Base-by-base conservation (phyloP, 1,140 invertebrate genomes). In the Hyposmocoma kahamanoa region DNA sequence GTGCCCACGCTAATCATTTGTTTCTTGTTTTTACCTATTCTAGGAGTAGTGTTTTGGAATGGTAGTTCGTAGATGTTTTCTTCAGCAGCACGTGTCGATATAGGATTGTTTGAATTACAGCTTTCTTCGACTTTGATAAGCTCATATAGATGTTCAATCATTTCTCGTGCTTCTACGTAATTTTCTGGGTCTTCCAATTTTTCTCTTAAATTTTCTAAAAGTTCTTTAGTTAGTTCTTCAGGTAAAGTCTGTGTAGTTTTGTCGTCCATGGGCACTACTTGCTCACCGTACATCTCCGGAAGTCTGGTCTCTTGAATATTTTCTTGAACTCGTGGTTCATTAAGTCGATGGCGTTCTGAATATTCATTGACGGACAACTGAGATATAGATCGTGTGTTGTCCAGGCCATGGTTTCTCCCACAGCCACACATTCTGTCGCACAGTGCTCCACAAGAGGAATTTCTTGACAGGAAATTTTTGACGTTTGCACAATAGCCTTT, bases 141-240 rank as follows among this genome's bases (percentile, higher is more conserved):
- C 70, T 94, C 92, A 59, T 94, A 94, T 1, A 94, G 75, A 52
- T 93, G 91, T 62, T 94, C 92, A 42, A 94, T 94, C 87, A 92
- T 92, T 74, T 93, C 91, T 18, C 91, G 87, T 1, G 93, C 92
- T 62, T 93, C 91, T 32, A 90, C 89, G 56, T 92, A 93, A 47
- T 92, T 91, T 34, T 91, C 89, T 0, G 93, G 93, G 67, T 92
- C 91, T 50, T 93, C 91, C 1, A 94, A 68, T 58, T 90, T 90
- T 44, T 92, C 90, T 44, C 90, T 86, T 1, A 95, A 81, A 45
- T 90, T 89, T 58, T 90, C 90, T 36, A 95, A 74, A 15, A 94
- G 88, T 52, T 94, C 93, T 52, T 91, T 89, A 0, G 92, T 93
- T 22, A 94, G 64, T 70, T 94, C 92, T 66, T 92, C 92, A 0